Percentiles rank a stretch among this genome's conserved stretches.
Conservation (phyloP, 2,888 invertebrate species). For the Osedax frankpressi region DNA sequence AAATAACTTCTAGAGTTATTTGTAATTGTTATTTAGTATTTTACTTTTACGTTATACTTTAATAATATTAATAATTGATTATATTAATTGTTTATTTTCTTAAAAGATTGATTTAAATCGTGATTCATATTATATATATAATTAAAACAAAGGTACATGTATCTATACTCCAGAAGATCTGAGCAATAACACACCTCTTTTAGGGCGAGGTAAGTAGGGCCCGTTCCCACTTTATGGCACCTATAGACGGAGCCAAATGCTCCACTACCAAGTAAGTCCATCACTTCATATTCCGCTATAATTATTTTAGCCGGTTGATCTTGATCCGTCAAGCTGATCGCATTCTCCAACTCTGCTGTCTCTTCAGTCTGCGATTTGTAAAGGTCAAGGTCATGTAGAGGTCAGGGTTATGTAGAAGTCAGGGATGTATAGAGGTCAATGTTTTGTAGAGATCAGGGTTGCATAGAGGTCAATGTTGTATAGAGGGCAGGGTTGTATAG, state of each 20-base stretch:
- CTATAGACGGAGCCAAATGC: constrained; percentile 49
- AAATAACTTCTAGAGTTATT: background rate
- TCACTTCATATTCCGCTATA: constrained; percentile 46
- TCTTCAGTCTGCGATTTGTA: constrained; percentile 32
- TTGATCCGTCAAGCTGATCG: constrained; percentile 38
- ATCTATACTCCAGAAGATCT: no score
- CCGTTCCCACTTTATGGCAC: constrained; percentile 38
- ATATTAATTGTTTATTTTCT: no score
- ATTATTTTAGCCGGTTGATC: constrained; percentile 36
- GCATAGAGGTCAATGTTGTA: no score
- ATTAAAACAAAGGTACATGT: no score
- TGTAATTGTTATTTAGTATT: background rate
- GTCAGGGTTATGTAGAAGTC: no score
- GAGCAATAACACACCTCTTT: constrained; percentile 44
- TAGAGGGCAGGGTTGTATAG: no score
- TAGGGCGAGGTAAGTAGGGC: constrained; percentile 44
- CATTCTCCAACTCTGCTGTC: constrained; percentile 36
- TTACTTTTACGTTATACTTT: background rate
- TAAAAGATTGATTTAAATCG: no score
- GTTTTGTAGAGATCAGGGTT: no score
- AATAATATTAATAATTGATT: no score
- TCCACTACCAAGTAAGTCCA: constrained; percentile 47
- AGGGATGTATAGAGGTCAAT: no score
- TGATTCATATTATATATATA: no score
- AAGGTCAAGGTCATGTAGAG: no score